A percentile compares a stretch with the other conserved stretches of the same genome.
Evolutionary conservation across 2,113 vertebrate genomes (phyloP).

Genomic region (Otocyon megalotis): DNA sequence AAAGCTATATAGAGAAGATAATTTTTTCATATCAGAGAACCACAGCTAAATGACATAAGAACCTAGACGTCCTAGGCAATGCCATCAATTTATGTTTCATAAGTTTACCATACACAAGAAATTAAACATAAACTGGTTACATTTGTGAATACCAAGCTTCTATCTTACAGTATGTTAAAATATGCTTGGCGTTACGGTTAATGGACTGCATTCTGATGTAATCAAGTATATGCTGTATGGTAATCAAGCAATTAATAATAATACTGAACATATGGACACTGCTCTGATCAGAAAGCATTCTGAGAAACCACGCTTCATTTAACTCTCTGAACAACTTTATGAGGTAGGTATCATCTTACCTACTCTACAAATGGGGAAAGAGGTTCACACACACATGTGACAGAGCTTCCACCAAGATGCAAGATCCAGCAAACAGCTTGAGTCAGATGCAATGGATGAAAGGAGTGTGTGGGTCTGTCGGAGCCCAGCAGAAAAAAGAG

Average conservation of each 20-base stretch:
- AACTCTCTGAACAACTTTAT: neutral
- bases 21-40: neutral
- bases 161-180: neutral
- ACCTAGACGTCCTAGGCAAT: neutral
- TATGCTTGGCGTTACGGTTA: neutral
- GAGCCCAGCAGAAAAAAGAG: neutral
- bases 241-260: neutral
- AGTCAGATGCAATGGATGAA: neutral
- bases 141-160: neutral
- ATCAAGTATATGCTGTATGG: neutral
- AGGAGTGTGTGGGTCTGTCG: neutral
- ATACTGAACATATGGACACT: neutral
- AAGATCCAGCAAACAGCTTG: neutral
- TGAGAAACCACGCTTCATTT: neutral
- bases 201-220: neutral
- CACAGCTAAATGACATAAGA: neutral
- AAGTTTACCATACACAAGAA: slow-evolving; percentile 4
- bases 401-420: neutral
- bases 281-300: neutral
- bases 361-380: neutral
- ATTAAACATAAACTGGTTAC: neutral
- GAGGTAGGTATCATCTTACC: neutral
- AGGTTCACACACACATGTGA: neutral
- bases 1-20: neutral
- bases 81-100: neutral